Conservation (phyloP, 1,140 invertebrate species). For the Phocides pigmalion region DNA sequence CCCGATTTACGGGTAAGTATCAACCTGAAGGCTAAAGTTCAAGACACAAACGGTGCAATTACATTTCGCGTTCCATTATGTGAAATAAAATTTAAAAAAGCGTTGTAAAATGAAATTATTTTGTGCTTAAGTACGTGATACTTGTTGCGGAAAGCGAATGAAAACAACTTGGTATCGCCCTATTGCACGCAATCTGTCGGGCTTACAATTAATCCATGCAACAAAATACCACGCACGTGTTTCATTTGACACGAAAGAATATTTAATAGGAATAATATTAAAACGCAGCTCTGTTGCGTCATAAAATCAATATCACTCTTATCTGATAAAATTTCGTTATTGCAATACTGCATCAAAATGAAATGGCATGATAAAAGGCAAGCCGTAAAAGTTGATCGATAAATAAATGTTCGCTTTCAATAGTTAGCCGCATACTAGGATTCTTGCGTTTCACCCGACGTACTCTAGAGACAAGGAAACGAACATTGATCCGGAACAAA, state of each 20-base stretch:
- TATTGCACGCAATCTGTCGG: conserved; percentile 8
- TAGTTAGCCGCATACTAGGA: too few relatives aligned
- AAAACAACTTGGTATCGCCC: background rate
- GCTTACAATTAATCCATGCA: conserved; percentile 10
- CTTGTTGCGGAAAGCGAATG: background rate
- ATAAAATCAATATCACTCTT: conserved; percentile 11
- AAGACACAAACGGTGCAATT: too few relatives aligned
- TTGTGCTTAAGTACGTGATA: too few relatives aligned
- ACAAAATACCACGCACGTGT: conserved; percentile 10
- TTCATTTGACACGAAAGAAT: background rate
- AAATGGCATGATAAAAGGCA: background rate
- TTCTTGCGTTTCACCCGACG: too few relatives aligned
- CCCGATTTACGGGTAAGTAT: too few relatives aligned
- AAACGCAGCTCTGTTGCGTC: background rate
- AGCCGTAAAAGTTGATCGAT: background rate
- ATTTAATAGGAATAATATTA: conserved; percentile 1
- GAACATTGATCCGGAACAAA: too few relatives aligned
- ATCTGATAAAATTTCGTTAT: conserved; percentile 20
- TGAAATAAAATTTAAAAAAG: too few relatives aligned
- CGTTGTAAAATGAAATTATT: too few relatives aligned
- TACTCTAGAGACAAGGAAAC: too few relatives aligned
- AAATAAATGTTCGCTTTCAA: too few relatives aligned
- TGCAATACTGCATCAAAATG: conserved; percentile 18
- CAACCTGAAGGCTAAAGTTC: too few relatives aligned
- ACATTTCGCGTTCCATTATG: too few relatives aligned